phyloP scores from a whole-genome alignment of 2,888 invertebrate genomes.

The Scaptomyza parva region DNA sequence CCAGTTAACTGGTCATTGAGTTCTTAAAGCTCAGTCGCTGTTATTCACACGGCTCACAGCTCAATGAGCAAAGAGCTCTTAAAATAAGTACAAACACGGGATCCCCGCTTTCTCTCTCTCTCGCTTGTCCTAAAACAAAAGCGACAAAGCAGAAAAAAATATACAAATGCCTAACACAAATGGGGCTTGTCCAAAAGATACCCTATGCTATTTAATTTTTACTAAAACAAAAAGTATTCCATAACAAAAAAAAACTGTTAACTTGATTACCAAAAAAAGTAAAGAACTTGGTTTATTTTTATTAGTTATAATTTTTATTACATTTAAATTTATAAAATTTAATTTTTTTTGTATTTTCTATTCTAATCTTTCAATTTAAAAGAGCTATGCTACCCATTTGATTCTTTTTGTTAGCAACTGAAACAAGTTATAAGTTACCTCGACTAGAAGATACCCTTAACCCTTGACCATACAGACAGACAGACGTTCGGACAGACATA shows the following conservation, averaged over 20 bases:
- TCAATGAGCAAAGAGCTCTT: constrained; percentile 68
- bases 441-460: too few relatives aligned
- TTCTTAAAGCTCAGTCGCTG: constrained; percentile 59
- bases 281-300: too few relatives aligned
- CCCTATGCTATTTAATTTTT: not conserved
- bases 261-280: too few relatives aligned
- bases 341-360: too few relatives aligned
- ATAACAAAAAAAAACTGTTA: too few relatives aligned
- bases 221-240: too few relatives aligned
- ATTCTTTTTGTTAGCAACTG: not conserved
- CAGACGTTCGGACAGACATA: too few relatives aligned
- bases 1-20: constrained; percentile 29
- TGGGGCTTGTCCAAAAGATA: constrained; percentile 1
- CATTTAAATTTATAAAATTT: too few relatives aligned
- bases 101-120: not conserved
- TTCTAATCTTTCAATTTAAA: too few relatives aligned
- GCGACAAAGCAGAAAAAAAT: constrained; percentile 27
- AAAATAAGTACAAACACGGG: constrained; percentile 48
- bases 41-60: constrained; percentile 57
- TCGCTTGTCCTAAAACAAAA: constrained; percentile 29
- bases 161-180: not conserved
- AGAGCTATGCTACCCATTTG: not conserved
- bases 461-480: too few relatives aligned
- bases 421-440: too few relatives aligned
- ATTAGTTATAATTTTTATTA: too few relatives aligned